Evolutionary conservation across 1,140 invertebrate genomes (phyloP), one percentile per base, ranked within the genome.

Genomic region (Bombus polaris): DNA sequence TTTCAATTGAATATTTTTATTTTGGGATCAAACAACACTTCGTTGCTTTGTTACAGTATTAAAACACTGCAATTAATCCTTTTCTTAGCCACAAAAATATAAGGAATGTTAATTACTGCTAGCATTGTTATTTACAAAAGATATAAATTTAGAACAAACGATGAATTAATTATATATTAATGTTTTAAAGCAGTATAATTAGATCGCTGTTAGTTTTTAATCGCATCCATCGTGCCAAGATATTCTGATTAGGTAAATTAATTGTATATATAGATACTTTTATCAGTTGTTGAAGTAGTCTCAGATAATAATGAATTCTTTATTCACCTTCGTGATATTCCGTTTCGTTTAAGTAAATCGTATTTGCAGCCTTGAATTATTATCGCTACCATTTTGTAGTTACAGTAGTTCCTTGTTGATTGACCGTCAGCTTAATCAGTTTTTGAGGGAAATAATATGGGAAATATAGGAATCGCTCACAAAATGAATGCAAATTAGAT

Each of bases 331-430:
- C 53, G 3, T 44, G 22, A 73, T 72, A 80, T 53, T 47, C 35
- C 25, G 3, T 37, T 85, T 73, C 57, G n/a, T 62, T 28, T 39
- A 72, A 78, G 13, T 35, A 47, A 79, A 44, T 1, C 39, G 47
- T 84, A 72, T 32, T 62, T 42, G 22, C 22, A 75, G 35, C 84
- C 84, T 85, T 81, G 78, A 85, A 62, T 57, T 22, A 68, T 85
- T 85, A 85, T 81, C 84, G 71, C 62, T 71, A 79, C 70, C 84
- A 81, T 81, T 81, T 81, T 85, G 79, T 53, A 74, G 9, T 44
- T 73, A 62, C 35, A 44, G 37, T 57, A 62, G 28, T n/a, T 12
- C 28, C 59, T 62, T 62, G 59, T n/a, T 62, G 28, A 62, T 62
- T 62, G 28, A 62, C 28, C 12, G 3, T 53, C 3, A 28, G 28